phyloP scores from a whole-genome alignment of 2,888 invertebrate genomes.

The Melieria crassipennis region DNA sequence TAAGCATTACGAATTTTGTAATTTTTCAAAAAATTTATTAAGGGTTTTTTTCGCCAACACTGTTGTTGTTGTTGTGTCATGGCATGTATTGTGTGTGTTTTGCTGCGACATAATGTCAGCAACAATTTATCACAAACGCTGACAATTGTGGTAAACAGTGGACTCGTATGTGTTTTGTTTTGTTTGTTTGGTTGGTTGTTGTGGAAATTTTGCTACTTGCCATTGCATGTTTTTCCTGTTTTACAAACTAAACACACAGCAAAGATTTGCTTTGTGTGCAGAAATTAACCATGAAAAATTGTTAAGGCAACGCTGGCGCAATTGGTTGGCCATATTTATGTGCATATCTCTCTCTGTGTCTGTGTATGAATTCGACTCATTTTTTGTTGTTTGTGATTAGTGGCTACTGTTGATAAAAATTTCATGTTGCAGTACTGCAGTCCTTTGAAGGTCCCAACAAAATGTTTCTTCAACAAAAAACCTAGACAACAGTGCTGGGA shows the following conservation, averaged over 20 bases:
- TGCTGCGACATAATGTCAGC: conserved; percentile 1
- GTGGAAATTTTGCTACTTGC: too few relatives aligned
- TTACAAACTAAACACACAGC: not conserved
- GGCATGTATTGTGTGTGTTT: not conserved
- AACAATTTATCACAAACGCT: conserved; percentile 22
- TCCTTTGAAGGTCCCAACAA: too few relatives aligned
- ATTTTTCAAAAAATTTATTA: conserved; percentile 23
- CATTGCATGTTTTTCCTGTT: not conserved
- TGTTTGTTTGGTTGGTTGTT: too few relatives aligned
- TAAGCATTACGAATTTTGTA: conserved; percentile 26
- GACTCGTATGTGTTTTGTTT: not conserved
- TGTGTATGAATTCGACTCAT: too few relatives aligned
- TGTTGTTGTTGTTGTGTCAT: not conserved
- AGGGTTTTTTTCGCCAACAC: conserved; percentile 1
- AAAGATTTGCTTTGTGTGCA: not conserved
- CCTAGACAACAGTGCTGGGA: too few relatives aligned
- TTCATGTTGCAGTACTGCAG: too few relatives aligned
- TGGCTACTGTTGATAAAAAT: too few relatives aligned
- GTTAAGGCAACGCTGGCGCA: not conserved
- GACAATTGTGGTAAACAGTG: not conserved
- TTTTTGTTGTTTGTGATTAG: too few relatives aligned
- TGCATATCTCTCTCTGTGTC: too few relatives aligned
- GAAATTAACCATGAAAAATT: conserved; percentile 6
- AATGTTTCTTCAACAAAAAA: too few relatives aligned
- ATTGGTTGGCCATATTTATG: not conserved